phyloP scores from a whole-genome alignment of 1,140 invertebrate genomes.

The Homarus americanus region DNA sequence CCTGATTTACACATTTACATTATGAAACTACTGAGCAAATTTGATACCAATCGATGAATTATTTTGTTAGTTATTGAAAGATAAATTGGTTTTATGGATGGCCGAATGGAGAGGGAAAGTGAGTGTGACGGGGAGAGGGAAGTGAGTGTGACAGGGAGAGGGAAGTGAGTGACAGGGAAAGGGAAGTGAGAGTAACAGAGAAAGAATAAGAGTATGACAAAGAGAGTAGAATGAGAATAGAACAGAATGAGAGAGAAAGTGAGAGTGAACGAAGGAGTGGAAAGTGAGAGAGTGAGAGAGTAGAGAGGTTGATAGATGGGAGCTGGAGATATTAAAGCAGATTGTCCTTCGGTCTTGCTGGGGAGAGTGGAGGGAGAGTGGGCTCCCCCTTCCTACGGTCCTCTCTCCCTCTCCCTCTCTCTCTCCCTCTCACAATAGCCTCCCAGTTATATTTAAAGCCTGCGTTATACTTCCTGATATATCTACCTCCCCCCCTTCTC shows the following conservation, averaged over 20 bases:
- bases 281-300: background rate
- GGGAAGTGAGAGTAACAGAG: constrained; percentile 13
- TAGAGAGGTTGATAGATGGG: constrained; percentile 34
- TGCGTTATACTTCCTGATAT: background rate
- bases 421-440: background rate
- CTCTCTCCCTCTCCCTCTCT: constrained; percentile 1
- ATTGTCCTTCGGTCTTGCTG: constrained; percentile 16
- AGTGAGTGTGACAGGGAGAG: background rate
- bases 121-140: constrained; percentile 21
- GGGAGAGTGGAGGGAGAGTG: background rate
- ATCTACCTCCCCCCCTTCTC: background rate
- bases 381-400: constrained; percentile 12
- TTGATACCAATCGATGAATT: no score
- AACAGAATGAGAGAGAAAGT: constrained; percentile 14
- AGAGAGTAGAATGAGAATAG: no score
- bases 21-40: no score
- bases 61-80: constrained; percentile 4
- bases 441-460: background rate
- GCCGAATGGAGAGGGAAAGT: constrained; percentile 42
- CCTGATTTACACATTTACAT: no score
- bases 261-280: background rate
- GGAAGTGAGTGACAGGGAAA: background rate
- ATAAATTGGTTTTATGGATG: no score
- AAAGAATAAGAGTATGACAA: no score
- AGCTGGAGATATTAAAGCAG: constrained; percentile 36